Conservation (phyloP, 2,113 vertebrate species). For the Phylloscopus trochilus region DNA sequence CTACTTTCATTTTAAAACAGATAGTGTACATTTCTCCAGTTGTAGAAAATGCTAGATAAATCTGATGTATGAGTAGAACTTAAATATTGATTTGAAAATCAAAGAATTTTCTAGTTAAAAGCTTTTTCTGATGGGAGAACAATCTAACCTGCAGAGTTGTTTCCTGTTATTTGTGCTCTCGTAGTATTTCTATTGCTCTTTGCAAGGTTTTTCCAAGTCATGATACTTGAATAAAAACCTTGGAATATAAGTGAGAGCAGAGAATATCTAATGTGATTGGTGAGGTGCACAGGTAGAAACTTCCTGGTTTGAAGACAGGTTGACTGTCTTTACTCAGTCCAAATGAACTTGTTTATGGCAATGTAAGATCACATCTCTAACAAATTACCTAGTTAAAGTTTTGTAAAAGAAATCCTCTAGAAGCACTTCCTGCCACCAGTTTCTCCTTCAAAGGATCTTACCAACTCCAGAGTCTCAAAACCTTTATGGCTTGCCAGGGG, state of each 20-base stretch:
- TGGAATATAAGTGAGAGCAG: neutral
- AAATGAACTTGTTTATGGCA: neutral
- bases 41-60: neutral
- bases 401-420: neutral
- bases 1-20: neutral
- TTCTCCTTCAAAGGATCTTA: neutral
- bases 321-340: neutral
- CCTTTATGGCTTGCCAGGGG: neutral
- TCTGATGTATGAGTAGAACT: neutral
- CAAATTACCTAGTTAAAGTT: neutral
- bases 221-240: neutral
- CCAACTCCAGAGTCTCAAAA: neutral
- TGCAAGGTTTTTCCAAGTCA: neutral
- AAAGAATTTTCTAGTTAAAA: neutral
- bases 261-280: neutral
- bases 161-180: neutral
- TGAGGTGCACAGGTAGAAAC: fast-evolving
- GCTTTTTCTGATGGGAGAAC: neutral
- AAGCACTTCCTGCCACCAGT: neutral
- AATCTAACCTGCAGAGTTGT: neutral
- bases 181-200: fast-evolving
- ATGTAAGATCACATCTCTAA: neutral
- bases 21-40: neutral
- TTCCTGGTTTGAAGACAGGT: neutral
- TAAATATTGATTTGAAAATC: neutral